phyloP scores from a whole-genome alignment of 2,888 invertebrate genomes.

The Augochlorella aurata region DNA sequence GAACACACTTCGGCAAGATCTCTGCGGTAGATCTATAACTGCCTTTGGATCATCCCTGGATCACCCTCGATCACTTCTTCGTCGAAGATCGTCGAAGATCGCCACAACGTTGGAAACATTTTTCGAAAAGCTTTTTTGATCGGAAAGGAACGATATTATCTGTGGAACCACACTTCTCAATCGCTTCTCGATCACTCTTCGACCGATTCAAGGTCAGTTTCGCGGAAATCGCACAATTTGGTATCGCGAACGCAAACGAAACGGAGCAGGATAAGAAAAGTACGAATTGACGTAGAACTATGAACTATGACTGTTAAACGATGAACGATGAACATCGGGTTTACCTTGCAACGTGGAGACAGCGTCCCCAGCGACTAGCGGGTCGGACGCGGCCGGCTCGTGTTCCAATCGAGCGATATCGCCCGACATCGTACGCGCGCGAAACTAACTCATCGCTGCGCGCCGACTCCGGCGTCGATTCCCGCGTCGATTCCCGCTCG shows the following conservation, averaged over 20 bases:
- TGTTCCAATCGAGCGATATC: slow-evolving; percentile 55
- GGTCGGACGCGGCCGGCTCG: slow-evolving; percentile 49
- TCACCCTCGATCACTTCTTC: neutral
- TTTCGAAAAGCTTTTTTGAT: no score
- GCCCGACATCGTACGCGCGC: slow-evolving; percentile 54
- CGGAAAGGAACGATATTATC: no score
- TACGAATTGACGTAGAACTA: neutral
- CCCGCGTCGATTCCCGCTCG: slow-evolving; percentile 2
- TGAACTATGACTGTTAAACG: no score
- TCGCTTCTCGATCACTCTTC: neutral
- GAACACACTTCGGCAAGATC: neutral
- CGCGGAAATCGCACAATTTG: neutral
- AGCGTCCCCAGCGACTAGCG: slow-evolving; percentile 41
- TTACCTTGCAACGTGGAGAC: slow-evolving; percentile 48
- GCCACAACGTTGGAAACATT: neutral
- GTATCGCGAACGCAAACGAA: neutral
- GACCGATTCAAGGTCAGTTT: neutral
- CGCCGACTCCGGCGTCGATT: slow-evolving; percentile 29
- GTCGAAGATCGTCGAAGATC: neutral
- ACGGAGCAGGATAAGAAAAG: neutral
- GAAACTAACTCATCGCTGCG: slow-evolving; percentile 50
- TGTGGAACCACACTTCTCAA: no score
- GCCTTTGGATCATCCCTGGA: neutral
- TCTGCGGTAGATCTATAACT: no score
- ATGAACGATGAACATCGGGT: neutral